Conservation (phyloP, 53 echinoderm and acorn worm genomes). For the Zoroaster sp. region DNA sequence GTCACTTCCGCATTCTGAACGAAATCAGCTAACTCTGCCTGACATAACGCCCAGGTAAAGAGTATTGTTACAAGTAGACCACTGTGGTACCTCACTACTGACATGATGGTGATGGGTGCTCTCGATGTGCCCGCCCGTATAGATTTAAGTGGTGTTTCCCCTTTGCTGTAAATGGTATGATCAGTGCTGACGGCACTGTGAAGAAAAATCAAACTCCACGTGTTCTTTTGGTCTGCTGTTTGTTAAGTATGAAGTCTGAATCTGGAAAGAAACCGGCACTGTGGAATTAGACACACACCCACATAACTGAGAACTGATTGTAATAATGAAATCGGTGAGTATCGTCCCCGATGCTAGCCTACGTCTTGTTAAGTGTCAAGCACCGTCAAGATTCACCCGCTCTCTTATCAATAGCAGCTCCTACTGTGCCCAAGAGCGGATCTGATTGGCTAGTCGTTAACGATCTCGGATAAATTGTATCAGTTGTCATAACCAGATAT, state of each 20-base stretch:
- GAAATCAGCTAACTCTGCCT: slow-evolving; percentile 13
- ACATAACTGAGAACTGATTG: not conserved
- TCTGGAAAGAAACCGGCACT: not conserved
- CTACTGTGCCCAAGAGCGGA: not conserved
- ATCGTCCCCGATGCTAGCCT: not conserved
- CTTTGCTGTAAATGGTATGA: not conserved
- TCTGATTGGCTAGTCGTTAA: slow-evolving; percentile 27
- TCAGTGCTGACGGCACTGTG: not conserved
- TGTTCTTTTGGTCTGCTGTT: not conserved
- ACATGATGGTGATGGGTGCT: slow-evolving; percentile 21
- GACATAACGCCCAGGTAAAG: slow-evolving; percentile 10
- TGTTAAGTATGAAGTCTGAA: not conserved
- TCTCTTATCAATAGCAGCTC: not conserved
- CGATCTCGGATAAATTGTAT: slow-evolving; percentile 19
- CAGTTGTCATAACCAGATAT: not conserved
- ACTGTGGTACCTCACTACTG: not conserved
- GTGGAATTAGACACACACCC: not conserved
- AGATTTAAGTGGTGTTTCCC: not conserved
- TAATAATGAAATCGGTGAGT: not conserved
- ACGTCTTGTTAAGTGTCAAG: not conserved
- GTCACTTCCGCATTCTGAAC: slow-evolving; percentile 6
- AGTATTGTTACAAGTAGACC: slow-evolving; percentile 14
- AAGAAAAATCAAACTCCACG: not conserved
- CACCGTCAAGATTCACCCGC: not conserved
- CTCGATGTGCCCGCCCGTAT: not conserved